phyloP scores from a whole-genome alignment of 2,797 vertebrate species.

The Melanotaenia trifasciata region DNA sequence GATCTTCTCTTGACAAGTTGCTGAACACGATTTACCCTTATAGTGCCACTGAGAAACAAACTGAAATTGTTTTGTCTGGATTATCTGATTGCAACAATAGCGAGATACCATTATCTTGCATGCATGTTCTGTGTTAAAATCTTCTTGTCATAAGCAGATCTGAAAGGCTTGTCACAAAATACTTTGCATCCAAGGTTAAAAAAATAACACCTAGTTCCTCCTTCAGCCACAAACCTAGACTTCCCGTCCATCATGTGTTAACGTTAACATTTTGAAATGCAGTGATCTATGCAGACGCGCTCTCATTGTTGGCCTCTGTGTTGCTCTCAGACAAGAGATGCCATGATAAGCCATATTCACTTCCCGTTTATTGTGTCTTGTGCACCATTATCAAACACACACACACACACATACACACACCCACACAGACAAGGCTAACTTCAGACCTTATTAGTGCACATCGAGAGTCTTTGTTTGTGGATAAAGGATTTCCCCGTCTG shows the following conservation, averaged over 20 bases:
- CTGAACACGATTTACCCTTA: too few relatives aligned
- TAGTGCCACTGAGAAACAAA: too few relatives aligned
- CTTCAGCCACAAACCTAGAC: slow-evolving; percentile 31
- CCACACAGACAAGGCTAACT: slow-evolving; percentile 31
- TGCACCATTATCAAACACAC: slow-evolving; percentile 21
- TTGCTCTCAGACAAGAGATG: slow-evolving; percentile 37
- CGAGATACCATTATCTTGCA: too few relatives aligned
- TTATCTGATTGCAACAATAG: too few relatives aligned
- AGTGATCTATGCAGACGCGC: slow-evolving; percentile 32
- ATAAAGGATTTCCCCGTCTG: slow-evolving; percentile 74
- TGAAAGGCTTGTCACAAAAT: neutral
- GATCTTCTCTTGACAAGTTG: too few relatives aligned
- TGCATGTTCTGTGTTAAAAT: neutral
- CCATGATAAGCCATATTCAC: slow-evolving; percentile 29
- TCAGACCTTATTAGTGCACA: slow-evolving; percentile 57
- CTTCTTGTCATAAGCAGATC: neutral
- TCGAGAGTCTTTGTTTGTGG: slow-evolving; percentile 68
- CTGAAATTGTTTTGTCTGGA: too few relatives aligned
- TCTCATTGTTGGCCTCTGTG: slow-evolving; percentile 38
- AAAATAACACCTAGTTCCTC: slow-evolving; percentile 27
- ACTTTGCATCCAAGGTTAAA: neutral
- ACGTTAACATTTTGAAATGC: slow-evolving; percentile 34
- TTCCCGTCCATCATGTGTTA: slow-evolving; percentile 43
- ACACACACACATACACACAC: slow-evolving; percentile 11
- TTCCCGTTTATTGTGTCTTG: slow-evolving; percentile 60